These are phyloP conservation scores for Varanus salvator DNA, from an alignment of 2,113 vertebrate genomes.

Conservation along the genomic window DNA sequence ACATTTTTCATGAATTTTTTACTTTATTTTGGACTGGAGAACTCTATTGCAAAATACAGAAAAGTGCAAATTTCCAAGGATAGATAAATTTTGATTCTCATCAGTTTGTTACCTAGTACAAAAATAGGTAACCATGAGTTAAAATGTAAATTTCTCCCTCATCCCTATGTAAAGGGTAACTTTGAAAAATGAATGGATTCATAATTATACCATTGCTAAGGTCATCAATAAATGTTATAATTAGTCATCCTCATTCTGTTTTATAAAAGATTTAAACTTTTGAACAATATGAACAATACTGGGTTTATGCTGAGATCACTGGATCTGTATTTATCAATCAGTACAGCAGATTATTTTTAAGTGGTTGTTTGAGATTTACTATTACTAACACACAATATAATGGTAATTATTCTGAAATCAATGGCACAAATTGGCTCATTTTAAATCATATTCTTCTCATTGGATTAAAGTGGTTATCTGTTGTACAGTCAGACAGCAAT, in stretches of 20 bases:
- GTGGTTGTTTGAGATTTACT: slow-evolving; percentile 67
- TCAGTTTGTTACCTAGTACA: no score
- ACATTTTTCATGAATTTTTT: no score
- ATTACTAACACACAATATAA: slow-evolving; percentile 64
- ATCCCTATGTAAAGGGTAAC: not conserved
- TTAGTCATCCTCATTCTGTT: slow-evolving; percentile 41
- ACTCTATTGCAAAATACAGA: not conserved
- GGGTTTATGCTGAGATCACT: slow-evolving; percentile 47
- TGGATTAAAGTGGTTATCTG: slow-evolving; percentile 62
- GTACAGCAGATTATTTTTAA: slow-evolving; percentile 69
- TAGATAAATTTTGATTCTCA: no score
- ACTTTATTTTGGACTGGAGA: no score
- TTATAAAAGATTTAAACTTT: slow-evolving; percentile 42
- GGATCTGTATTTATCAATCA: slow-evolving; percentile 60
- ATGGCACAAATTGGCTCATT: slow-evolving; percentile 69
- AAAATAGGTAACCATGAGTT: no score
- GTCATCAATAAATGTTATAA: slow-evolving; percentile 46
- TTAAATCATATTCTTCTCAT: slow-evolving; percentile 68
- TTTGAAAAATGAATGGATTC: not conserved
- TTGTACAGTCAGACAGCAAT: slow-evolving; percentile 65
- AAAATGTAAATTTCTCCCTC: no score
- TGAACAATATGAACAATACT: slow-evolving; percentile 42
- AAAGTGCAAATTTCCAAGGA: no score
- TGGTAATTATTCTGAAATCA: slow-evolving; percentile 71
- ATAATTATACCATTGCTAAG: slow-evolving; percentile 40